A percentile compares a stretch with the other conserved stretches of the same genome.
Evolutionary conservation across 2,113 vertebrate genomes (phyloP).

Genomic region (Ciconia stormi): DNA sequence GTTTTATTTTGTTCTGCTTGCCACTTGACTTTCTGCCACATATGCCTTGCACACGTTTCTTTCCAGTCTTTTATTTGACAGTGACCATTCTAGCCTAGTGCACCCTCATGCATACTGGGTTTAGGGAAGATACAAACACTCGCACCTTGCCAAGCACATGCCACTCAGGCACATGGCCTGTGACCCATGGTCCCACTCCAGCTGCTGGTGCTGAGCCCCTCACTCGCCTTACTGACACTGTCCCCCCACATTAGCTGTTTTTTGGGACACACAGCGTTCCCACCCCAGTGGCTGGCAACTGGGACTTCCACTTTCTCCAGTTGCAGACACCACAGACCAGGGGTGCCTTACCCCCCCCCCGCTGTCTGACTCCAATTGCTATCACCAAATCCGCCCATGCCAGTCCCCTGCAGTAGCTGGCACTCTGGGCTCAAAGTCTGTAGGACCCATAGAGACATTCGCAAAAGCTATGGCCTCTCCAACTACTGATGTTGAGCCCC

Average conservation of each 20-base stretch:
- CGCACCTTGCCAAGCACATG: neutral
- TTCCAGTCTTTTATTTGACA: neutral
- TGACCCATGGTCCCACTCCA: neutral
- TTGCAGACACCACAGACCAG: neutral
- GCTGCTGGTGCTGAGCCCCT: neutral
- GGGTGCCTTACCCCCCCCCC: neutral
- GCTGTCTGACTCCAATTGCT: neutral
- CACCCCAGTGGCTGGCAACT: neutral
- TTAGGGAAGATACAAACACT: neutral
- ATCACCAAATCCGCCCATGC: neutral
- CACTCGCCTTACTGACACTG: neutral
- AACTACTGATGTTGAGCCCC: neutral
- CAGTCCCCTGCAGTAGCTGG: neutral
- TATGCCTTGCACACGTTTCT: neutral
- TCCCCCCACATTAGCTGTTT: neutral
- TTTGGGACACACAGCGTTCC: neutral
- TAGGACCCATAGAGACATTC: neutral
- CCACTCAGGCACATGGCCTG: neutral
- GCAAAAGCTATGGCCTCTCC: neutral
- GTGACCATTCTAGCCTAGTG: neutral
- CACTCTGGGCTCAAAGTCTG: neutral
- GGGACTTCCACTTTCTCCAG: neutral
- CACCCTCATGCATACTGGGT: rapidly evolving
- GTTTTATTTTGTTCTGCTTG: neutral
- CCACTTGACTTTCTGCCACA: neutral